Base-by-base conservation (phyloP, 1,140 invertebrate species). In the Anoplolepis gracilipes region DNA sequence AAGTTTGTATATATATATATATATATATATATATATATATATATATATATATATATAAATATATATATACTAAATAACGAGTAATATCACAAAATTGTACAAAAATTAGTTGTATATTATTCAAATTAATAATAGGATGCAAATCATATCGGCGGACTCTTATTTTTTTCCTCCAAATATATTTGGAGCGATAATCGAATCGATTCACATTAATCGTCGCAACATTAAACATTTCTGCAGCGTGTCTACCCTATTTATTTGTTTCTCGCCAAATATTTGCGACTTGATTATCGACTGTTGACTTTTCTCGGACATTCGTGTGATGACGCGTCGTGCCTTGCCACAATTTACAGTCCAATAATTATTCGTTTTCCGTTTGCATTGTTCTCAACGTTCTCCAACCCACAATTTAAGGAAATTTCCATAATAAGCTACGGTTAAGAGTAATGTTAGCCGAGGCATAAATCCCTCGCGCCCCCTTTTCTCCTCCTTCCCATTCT, bases 361-460 rank as follows among this genome's bases (percentile, higher is more conserved):
- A 92, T 91, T 93, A 92, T 90, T 89, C 92, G 87, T 91, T 92
- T 91, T 90, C 89, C 90, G 91, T 92, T 92, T 91, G 92, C 88
- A 92, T 92, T 92, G 92, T 91, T 91, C 85, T 86, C 75, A 55
- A 82, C 70, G 55, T 62, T 78, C 84, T 81, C 85, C 88, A 91
- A 91, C 81, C 88, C 87, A 70, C 88, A 89, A 89, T 92, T 92
- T 89, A 85, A 88, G 77, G 86, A 87, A 86, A 92, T 93, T 92
- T 92, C 85, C 91, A 92, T 92, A 93, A 92, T 92, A 88, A 90
- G 87, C 87, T 89, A 88, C 84, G 87, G 88, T 89, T 89, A 89
- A 89, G 88, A 89, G 88, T 86, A 82, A 85, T 86, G 87, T 89
- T 89, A 77, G 87, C 87, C 84, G 87, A 88, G 84, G 70, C 88